Base-by-base conservation (phyloP, 2,797 vertebrate genomes). In the Miichthys miiuy region DNA sequence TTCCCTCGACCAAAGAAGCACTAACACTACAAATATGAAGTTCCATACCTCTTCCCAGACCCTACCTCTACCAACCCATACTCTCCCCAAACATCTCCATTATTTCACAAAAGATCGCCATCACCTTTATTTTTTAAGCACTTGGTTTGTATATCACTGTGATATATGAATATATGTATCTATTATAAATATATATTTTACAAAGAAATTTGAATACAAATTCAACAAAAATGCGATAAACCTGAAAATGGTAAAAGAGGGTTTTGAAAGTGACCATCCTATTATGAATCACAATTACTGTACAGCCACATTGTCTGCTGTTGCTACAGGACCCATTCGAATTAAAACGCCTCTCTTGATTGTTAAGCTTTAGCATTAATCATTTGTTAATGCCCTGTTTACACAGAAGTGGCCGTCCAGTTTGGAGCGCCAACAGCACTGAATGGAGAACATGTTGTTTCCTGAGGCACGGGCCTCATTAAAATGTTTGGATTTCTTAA, bases 1-100 rank as follows among this genome's bases (percentile, higher is more conserved):
- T 85, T 91, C 88, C 93, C 92, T 93, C 83, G 89, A 96, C 95
- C 96, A 96, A 96, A 96, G 95, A 96, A 91, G 71, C 89, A 90
- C 79, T 68, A 81, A 91, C 82, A 92, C 83, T 84, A 89, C 88
- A 91, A 86, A 91, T 87, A 83, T 77, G 4, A 70, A 92, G 91
- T 94, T 94, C 93, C 93, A 94, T 93, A 83, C 92, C 93, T 92
- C 89, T 90, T 91, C 87, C 85, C 91, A 79, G 87, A 83, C 89
- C 91, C 90, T 92, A 91, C 89, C 88, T 93, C 91, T 92, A 69
- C 74, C 75, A 42, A 42, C 81, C 72, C 87, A 67, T 73, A 18
- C 71, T 81, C 76, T 70, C 74, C 81, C 74, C 64, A 66, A 58
- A 75, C 91, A 80, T 87, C 73, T 91, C 64, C 81, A 83, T 86